Evolutionary conservation across 2,888 invertebrate species (phyloP).

Genomic region (Parnassius apollo): DNA sequence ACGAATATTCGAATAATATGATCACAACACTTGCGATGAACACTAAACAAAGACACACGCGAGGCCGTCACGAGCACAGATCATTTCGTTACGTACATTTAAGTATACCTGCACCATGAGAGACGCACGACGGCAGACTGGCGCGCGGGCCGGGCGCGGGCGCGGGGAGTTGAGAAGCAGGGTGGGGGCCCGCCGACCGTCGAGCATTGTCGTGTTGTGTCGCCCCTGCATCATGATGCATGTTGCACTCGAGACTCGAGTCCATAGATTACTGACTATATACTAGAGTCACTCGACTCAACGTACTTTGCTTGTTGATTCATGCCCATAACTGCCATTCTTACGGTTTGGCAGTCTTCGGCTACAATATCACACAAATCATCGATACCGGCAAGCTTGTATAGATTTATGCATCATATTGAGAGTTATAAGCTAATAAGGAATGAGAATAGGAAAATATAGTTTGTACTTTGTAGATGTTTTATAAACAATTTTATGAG

Average conservation of each 20-base stretch:
- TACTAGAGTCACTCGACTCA: slow-evolving; percentile 48
- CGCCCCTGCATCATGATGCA: slow-evolving; percentile 63
- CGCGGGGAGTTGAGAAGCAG: slow-evolving; percentile 47
- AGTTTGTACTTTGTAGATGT: slow-evolving; percentile 28
- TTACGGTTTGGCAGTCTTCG: slow-evolving; percentile 39
- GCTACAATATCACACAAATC: slow-evolving; percentile 38
- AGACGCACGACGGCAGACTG: slow-evolving; percentile 76
- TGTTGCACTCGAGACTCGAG: slow-evolving; percentile 36
- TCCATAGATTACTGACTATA: no score
- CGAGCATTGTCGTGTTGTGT: slow-evolving; percentile 23
- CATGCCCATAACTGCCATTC: slow-evolving; percentile 40
- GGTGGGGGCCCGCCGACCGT: slow-evolving; percentile 69
- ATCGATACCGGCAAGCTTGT: slow-evolving; percentile 37
- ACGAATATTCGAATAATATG: slow-evolving; percentile 49
- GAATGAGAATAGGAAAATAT: neutral
- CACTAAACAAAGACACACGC: slow-evolving; percentile 71
- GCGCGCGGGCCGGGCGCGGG: slow-evolving; percentile 49
- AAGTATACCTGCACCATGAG: slow-evolving; percentile 66
- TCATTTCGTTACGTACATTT: slow-evolving; percentile 50
- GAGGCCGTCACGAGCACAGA: slow-evolving; percentile 52
- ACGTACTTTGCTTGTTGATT: slow-evolving; percentile 47
- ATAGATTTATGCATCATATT: neutral
- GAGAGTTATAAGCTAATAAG: neutral
- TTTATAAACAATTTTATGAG: neutral
- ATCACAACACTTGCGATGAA: slow-evolving; percentile 45